Evolutionary conservation across 1,140 invertebrate species (phyloP).

Genomic region (Coenobita brevimanus): DNA sequence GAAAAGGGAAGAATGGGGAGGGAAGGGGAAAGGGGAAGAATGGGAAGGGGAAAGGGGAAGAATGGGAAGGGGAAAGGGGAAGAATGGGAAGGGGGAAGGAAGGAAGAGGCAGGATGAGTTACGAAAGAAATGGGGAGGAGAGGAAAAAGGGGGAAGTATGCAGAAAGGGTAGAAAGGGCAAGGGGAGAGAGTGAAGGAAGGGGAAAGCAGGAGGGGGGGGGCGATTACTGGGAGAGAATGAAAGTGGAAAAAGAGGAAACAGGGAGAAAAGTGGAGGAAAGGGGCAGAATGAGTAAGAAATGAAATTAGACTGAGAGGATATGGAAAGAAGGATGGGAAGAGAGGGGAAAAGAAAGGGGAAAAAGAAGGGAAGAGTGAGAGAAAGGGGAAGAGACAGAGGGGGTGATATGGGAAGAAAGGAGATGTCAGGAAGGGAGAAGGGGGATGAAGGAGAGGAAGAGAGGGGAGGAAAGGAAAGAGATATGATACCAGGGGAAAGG

Average conservation of each 20-base stretch:
- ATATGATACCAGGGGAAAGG: too few relatives aligned
- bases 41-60: too few relatives aligned
- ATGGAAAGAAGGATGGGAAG: neutral
- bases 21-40: too few relatives aligned
- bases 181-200: neutral
- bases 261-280: neutral
- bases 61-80: too few relatives aligned
- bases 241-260: neutral
- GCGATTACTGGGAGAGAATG: neutral
- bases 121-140: neutral
- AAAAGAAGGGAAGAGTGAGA: neutral
- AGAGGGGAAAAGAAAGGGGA: neutral
- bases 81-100: too few relatives aligned
- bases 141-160: neutral
- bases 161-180: neutral
- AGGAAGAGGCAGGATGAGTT: too few relatives aligned
- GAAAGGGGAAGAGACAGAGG: neutral
- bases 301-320: neutral
- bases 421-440: neutral
- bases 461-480: neutral
- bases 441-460: neutral
- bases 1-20: too few relatives aligned
- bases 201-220: neutral
- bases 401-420: neutral
- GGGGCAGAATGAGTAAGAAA: neutral